phyloP scores from a whole-genome alignment of 2,113 vertebrate species.

The Maccullochella peelii region DNA sequence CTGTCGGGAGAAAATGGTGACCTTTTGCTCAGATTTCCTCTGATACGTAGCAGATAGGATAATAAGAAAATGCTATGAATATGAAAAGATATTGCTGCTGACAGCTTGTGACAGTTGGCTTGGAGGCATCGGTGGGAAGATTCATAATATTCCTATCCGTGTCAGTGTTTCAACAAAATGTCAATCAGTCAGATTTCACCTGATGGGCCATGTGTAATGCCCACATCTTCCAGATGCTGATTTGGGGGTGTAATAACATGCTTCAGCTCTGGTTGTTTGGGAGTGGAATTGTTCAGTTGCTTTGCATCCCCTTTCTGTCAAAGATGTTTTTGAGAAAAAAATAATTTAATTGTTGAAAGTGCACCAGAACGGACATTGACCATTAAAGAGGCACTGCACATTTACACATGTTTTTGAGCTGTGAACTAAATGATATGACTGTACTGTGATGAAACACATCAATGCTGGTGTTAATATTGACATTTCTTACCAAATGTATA shows the following conservation, averaged over 20 bases:
- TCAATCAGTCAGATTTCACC: conserved; percentile 48
- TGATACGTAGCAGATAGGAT: conserved; percentile 13
- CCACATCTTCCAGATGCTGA: conserved; percentile 3
- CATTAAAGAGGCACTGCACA: too few species aligned
- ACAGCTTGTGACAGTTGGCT: conserved; percentile 33
- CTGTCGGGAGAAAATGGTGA: background rate
- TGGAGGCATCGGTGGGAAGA: conserved; percentile 26
- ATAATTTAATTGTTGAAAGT: background rate
- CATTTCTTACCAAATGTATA: too few species aligned
- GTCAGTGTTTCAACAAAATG: conserved; percentile 46
- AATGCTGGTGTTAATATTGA: too few species aligned
- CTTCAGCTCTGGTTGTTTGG: background rate
- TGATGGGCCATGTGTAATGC: conserved; percentile 5
- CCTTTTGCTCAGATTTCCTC: conserved; percentile 25
- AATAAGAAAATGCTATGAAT: conserved; percentile 35
- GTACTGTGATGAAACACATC: too few species aligned
- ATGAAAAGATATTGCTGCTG: conserved; percentile 22
- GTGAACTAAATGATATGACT: too few species aligned
- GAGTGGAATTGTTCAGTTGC: background rate
- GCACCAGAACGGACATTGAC: background rate
- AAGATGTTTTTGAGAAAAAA: background rate
- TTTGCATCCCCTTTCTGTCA: background rate
- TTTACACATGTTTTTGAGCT: too few species aligned
- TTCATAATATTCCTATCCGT: conserved; percentile 38
- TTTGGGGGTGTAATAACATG: conserved; percentile 1